Conservation (phyloP, 1,140 invertebrate species). For the Drosophila neocordata region DNA sequence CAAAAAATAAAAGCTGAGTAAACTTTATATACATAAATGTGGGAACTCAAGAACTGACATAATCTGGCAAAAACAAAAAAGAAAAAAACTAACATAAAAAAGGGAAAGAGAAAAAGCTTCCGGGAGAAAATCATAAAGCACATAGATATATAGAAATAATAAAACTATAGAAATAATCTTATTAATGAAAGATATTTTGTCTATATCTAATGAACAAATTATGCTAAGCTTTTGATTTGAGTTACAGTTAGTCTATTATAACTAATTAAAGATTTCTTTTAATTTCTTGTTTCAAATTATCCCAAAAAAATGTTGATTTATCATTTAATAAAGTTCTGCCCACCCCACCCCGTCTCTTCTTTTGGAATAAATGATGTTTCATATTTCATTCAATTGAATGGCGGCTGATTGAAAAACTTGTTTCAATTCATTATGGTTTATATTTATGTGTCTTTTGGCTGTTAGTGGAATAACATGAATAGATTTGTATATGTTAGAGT, state of each 20-base stretch:
- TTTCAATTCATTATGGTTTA: not conserved
- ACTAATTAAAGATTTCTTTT: not conserved
- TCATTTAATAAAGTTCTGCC: not conserved
- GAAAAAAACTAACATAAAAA: not conserved
- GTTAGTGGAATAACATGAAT: not conserved
- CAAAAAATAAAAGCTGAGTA: not conserved
- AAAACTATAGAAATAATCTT: not conserved
- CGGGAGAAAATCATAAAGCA: not conserved
- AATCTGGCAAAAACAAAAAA: not conserved
- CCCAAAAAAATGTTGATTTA: not conserved
- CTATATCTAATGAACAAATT: too few relatives aligned
- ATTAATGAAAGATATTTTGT: not conserved
- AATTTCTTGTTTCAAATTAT: not conserved
- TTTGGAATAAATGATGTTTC: not conserved
- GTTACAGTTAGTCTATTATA: not conserved
- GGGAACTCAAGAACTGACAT: constrained; percentile 8
- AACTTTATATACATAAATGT: not conserved
- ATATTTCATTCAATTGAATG: not conserved
- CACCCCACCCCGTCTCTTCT: not conserved
- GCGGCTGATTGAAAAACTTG: not conserved
- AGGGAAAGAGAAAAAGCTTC: not conserved
- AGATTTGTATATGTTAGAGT: too few relatives aligned
- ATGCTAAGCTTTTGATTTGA: too few relatives aligned
- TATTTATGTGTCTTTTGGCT: not conserved
- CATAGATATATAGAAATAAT: not conserved